These are phyloP conservation scores for Empis stercorea DNA, from an alignment of 2,888 invertebrate species.

Conservation along the genomic window DNA sequence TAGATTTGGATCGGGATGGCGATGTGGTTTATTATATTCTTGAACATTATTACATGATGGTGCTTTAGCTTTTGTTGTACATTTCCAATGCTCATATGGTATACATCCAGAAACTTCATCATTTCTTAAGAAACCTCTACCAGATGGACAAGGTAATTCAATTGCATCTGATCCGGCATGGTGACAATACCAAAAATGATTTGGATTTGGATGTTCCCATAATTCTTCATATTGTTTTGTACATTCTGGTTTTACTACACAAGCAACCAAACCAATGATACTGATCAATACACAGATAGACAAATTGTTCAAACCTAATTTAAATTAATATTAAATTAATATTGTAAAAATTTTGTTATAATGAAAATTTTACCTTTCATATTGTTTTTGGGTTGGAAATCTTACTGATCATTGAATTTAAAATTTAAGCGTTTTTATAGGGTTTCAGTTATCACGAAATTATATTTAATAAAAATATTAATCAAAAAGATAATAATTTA, in stretches of 20 bases:
- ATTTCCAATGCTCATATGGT: background rate
- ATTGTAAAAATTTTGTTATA: too few species aligned
- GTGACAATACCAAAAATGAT: background rate
- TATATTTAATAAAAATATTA: too few species aligned
- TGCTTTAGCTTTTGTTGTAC: background rate
- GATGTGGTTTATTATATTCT: background rate
- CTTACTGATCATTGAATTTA: too few species aligned
- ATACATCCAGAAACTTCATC: background rate
- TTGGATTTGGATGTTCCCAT: background rate
- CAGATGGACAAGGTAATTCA: background rate
- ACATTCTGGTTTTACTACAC: background rate
- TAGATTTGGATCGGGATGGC: background rate
- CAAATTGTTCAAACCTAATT: too few species aligned
- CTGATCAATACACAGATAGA: too few species aligned
- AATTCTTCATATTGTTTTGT: background rate
- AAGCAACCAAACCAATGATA: too few species aligned
- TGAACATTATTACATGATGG: background rate
- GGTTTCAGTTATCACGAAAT: too few species aligned
- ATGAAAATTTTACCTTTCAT: too few species aligned
- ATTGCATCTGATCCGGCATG: background rate
- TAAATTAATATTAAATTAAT: too few species aligned
- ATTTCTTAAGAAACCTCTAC: background rate
- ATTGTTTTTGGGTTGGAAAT: too few species aligned
- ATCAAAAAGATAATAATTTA: too few species aligned
- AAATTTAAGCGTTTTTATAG: too few species aligned